A percentile compares a stretch with the other conserved stretches of the same genome.
Conservation (phyloP, 2,113 vertebrate species). For the Chunga burmeisteri region DNA sequence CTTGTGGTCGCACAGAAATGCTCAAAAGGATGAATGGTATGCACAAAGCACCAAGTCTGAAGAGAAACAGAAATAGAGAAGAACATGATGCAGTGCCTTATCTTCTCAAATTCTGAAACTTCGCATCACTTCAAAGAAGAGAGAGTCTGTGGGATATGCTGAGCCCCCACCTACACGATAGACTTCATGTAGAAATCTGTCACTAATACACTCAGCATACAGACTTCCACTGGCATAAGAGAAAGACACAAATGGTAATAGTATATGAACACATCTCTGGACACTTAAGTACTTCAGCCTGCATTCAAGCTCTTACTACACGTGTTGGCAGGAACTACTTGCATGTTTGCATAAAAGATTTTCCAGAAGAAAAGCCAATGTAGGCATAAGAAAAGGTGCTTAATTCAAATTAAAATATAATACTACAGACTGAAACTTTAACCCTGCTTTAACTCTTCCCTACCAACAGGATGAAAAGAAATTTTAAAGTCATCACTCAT, state of each 20-base stretch:
- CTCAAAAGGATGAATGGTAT: neutral
- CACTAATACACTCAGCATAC: neutral
- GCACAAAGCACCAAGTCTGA: neutral
- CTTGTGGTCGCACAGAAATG: neutral
- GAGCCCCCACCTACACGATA: neutral
- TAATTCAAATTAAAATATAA: neutral
- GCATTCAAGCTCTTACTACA: neutral
- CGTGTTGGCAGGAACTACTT: neutral
- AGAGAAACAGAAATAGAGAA: neutral
- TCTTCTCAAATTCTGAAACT: neutral
- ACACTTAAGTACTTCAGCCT: neutral
- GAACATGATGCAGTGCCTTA: neutral
- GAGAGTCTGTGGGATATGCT: neutral
- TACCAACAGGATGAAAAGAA: neutral
- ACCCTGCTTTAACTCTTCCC: neutral
- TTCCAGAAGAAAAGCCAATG: neutral
- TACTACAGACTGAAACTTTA: neutral
- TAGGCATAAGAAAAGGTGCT: neutral
- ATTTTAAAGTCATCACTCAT: neutral
- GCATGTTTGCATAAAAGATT: neutral
- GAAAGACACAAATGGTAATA: neutral
- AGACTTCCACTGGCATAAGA: neutral
- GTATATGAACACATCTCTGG: neutral
- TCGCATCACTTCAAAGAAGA: neutral
- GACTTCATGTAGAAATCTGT: neutral